Percentiles rank a stretch among this genome's conserved stretches.
Conservation (phyloP, 2,888 invertebrate species). For the Barypeithes pellucidus region DNA sequence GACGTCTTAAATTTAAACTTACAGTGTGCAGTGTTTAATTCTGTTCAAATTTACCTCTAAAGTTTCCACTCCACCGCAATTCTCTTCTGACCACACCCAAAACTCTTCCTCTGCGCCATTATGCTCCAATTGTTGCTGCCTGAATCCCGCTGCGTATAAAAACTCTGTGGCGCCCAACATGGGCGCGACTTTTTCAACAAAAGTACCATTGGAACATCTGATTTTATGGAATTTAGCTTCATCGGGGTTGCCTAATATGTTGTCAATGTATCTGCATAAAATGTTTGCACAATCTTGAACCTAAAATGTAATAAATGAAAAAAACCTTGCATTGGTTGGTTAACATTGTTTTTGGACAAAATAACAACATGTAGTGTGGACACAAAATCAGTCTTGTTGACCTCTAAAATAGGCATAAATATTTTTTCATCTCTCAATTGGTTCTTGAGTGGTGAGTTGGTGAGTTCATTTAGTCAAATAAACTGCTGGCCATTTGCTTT, state of each 20-base stretch:
- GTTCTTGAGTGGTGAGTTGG: too few relatives aligned
- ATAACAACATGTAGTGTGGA: too few relatives aligned
- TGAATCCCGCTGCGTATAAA: conserved; percentile 88
- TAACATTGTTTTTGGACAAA: too few relatives aligned
- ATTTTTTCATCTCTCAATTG: too few relatives aligned
- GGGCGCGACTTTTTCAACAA: conserved; percentile 85
- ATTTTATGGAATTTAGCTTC: conserved; percentile 95
- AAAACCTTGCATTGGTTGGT: not conserved
- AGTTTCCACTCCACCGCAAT: conserved; percentile 74
- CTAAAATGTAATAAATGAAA: conserved; percentile 65
- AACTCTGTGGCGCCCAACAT: conserved; percentile 89
- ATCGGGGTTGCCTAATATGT: conserved; percentile 87
- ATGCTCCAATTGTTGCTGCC: conserved; percentile 73
- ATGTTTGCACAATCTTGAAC: conserved; percentile 89
- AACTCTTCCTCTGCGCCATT: conserved; percentile 78
- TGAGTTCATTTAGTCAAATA: too few relatives aligned
- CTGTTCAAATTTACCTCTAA: conserved; percentile 70
- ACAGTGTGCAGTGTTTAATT: too few relatives aligned
- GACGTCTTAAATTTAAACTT: too few relatives aligned
- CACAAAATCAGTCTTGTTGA: too few relatives aligned
- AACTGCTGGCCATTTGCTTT: too few relatives aligned
- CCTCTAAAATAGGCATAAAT: too few relatives aligned
- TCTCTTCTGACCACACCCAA: conserved; percentile 78
- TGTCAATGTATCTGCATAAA: conserved; percentile 90
- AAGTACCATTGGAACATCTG: conserved; percentile 85